Percentiles rank a stretch among this genome's conserved stretches.
These are phyloP conservation scores for Lepidotrigona ventralis DNA, from an alignment of 1,140 invertebrate species.

Conservation along the genomic window DNA sequence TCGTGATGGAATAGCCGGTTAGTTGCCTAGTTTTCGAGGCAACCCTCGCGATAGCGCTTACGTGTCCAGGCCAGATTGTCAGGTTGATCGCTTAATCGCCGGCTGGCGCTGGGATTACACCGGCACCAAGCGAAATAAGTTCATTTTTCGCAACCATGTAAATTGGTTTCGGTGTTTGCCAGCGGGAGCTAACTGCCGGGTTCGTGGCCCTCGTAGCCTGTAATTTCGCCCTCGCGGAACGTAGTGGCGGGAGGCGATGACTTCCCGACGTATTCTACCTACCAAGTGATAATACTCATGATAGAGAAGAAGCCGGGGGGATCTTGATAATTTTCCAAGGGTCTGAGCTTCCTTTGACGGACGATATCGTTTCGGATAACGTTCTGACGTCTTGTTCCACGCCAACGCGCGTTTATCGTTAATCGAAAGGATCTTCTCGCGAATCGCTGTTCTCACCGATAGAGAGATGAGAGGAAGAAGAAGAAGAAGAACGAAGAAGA, in stretches of 20 bases:
- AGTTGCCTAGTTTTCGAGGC: conserved; percentile 9
- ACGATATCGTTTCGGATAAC: conserved; percentile 6
- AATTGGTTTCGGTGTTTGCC: conserved; percentile 48
- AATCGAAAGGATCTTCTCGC: background rate
- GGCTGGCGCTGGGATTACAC: conserved; percentile 18
- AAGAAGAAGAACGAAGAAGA: too few species aligned
- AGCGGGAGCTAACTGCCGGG: conserved; percentile 11
- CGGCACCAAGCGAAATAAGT: conserved; percentile 41
- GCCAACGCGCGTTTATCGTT: background rate
- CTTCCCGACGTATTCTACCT: background rate
- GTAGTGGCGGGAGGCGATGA: background rate
- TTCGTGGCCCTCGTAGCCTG: background rate
- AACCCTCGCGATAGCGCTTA: conserved; percentile 17
- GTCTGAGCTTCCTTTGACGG: background rate
- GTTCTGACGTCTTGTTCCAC: conserved; percentile 19
- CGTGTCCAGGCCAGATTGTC: conserved; percentile 44
- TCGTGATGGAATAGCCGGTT: conserved; percentile 5
- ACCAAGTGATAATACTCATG: conserved; percentile 36
- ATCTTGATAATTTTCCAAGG: conserved; percentile 33
- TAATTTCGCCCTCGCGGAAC: conserved; percentile 30
- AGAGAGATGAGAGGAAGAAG: too few species aligned
- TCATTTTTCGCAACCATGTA: conserved; percentile 48
- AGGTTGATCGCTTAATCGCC: conserved; percentile 59
- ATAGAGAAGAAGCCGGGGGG: background rate
- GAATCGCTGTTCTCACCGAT: background rate